These are phyloP conservation scores for Rhopalosiphum padi DNA, from an alignment of 1,140 invertebrate species.

Conservation along the genomic window DNA sequence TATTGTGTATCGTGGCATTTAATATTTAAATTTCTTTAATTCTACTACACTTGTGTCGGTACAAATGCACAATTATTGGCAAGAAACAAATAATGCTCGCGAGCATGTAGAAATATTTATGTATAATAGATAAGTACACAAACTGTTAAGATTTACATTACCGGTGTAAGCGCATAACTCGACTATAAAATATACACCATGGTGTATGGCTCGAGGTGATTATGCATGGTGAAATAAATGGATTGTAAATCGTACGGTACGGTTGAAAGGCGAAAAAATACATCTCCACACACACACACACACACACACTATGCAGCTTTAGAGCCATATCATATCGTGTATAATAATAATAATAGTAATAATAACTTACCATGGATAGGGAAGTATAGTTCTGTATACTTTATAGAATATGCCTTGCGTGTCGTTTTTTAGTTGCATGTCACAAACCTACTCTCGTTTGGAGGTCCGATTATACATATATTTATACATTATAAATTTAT, in stretches of 20 bases:
- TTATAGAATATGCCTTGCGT: conserved; percentile 44
- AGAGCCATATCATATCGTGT: conserved; percentile 13
- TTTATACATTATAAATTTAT: not conserved
- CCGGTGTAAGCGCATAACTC: not conserved
- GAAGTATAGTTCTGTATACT: conserved; percentile 26
- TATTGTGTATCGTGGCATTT: too few species aligned
- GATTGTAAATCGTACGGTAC: not conserved
- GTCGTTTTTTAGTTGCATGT: conserved; percentile 45
- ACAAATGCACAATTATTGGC: not conserved
- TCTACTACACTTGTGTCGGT: not conserved
- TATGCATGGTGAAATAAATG: not conserved
- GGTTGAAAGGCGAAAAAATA: not conserved
- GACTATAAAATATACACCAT: not conserved
- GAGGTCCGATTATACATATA: conserved; percentile 37
- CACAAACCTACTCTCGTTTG: conserved; percentile 51
- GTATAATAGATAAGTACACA: not conserved
- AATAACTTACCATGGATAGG: not conserved
- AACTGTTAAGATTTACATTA: not conserved
- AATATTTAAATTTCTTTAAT: not conserved
- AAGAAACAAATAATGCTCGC: not conserved
- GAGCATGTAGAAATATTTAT: not conserved
- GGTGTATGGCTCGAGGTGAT: not conserved
- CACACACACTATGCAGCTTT: not conserved
- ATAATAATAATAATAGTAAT: conserved; percentile 27
- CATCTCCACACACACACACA: not conserved